Evolutionary conservation across 2,113 vertebrate species (phyloP), one percentile per base, ranked within the genome.

Genomic region (Echinops telfairi): DNA sequence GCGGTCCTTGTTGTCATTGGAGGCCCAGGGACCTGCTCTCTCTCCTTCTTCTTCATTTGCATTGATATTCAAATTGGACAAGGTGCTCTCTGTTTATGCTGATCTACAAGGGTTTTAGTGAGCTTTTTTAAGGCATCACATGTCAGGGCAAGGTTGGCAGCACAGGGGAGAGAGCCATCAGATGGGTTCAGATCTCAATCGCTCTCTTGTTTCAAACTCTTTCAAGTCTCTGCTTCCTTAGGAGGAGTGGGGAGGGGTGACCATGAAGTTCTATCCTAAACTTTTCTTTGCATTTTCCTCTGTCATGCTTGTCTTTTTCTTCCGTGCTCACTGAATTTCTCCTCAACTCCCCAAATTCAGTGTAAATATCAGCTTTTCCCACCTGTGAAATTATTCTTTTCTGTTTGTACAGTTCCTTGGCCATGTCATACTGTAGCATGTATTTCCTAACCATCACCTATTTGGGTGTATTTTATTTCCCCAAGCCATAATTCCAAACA

Each of bases 61-160:
- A 89, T 87, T 83, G 19, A 14, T 60, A 86, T 94, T 40, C 40
- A 40, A 40, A 40, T 40, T 40, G 40, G 4, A 40, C 40, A 40
- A 40, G 3, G 40, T 40, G 40, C 40, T 40, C 40, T 40, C 40
- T 40, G 40, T 40, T 7, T 40, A 40, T 40, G 40, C 40, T 40
- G 40, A 40, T 40, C 40, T 40, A 40, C 92, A 93, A 80, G 22
- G 86, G 47, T 88, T 95, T 94, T 86, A 92, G 47, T 86, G 84
- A 95, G 82, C 79, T 78, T 78, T 31, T 96, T 29, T 83, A 89
- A 94, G 75, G 73, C 75, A 47, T 85, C 95, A 92, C 40, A n/a
- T 73, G 86, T 40, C 53, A 93, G 79, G 75, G 78, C 58, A 86
- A 81, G 40, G 58, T 83, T 20, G 92, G 84, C 19, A 96, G 96